phyloP scores from a whole-genome alignment of 2,797 vertebrate genomes.

The Microctenopoma stevenorrisi region DNA sequence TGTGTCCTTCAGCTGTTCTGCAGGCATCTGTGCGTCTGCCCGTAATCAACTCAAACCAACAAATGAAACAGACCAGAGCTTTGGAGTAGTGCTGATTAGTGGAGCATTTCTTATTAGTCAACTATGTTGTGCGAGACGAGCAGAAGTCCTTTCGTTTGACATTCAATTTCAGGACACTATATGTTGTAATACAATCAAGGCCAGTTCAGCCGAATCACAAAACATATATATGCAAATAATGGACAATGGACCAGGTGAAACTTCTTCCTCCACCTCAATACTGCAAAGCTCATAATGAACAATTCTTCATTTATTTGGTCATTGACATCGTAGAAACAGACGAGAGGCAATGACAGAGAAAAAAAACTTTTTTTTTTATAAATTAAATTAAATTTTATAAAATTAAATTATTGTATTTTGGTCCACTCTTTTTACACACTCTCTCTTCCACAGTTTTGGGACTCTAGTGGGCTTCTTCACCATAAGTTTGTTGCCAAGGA shows the following conservation, averaged over 20 bases:
- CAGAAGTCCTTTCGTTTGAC: constrained; percentile 1
- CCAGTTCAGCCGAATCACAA: not conserved
- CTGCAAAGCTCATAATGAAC: too few species aligned
- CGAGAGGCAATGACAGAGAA: not conserved
- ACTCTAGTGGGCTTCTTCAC: too few species aligned
- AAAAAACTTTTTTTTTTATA: too few species aligned
- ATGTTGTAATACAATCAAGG: not conserved
- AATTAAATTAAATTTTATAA: too few species aligned
- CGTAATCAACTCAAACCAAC: constrained; percentile 58
- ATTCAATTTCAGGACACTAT: not conserved
- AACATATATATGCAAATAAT: not conserved
- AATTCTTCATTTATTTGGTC: not conserved
- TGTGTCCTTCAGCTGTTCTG: constrained; percentile 32
- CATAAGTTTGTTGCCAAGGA: too few species aligned
- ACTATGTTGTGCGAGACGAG: constrained; percentile 2
- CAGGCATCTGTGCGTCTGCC: constrained; percentile 54
- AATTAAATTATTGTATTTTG: too few species aligned
- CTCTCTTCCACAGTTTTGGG: too few species aligned
- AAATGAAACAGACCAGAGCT: constrained; percentile 31
- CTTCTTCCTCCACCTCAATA: too few species aligned
- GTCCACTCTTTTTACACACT: too few species aligned
- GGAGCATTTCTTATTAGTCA: constrained; percentile 38
- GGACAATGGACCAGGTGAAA: too few species aligned
- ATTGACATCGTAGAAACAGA: not conserved
- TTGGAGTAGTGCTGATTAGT: constrained; percentile 38